A percentile compares a stretch with the other conserved stretches of the same genome.
These are phyloP conservation scores for Babyrousa celebensis DNA, from an alignment of 2,797 vertebrate species.

Conservation along the genomic window DNA sequence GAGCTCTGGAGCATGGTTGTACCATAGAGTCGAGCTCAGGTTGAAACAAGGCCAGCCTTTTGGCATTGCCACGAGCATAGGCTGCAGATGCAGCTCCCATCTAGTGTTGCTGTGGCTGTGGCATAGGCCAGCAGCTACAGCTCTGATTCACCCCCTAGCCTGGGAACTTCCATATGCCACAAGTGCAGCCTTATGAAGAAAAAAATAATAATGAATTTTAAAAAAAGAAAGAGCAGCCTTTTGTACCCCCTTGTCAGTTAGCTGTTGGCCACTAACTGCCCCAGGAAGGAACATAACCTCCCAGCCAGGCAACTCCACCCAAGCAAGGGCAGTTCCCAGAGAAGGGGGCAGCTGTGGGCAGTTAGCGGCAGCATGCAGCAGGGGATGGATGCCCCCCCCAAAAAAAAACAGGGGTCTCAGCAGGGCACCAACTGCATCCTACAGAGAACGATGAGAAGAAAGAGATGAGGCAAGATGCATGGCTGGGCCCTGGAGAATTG, in stretches of 20 bases:
- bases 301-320: background rate
- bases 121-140: no score
- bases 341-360: background rate
- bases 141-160: no score
- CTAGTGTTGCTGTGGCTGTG: no score
- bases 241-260: background rate
- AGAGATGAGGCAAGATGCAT: no score
- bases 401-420: background rate
- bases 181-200: no score
- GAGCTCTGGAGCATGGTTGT: background rate
- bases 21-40: background rate
- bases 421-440: no score
- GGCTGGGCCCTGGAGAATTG: rapidly evolving
- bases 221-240: background rate
- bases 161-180: no score
- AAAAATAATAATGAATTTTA: no score
- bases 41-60: background rate
- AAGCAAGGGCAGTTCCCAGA: background rate
- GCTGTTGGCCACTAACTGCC: background rate
- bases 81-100: no score
- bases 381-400: background rate
- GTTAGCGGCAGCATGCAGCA: background rate
- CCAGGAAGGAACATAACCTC: background rate
- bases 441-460: no score
- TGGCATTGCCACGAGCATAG: no score